Conservation (phyloP, 2,113 vertebrate genomes). For the Rutilus rutilus region DNA sequence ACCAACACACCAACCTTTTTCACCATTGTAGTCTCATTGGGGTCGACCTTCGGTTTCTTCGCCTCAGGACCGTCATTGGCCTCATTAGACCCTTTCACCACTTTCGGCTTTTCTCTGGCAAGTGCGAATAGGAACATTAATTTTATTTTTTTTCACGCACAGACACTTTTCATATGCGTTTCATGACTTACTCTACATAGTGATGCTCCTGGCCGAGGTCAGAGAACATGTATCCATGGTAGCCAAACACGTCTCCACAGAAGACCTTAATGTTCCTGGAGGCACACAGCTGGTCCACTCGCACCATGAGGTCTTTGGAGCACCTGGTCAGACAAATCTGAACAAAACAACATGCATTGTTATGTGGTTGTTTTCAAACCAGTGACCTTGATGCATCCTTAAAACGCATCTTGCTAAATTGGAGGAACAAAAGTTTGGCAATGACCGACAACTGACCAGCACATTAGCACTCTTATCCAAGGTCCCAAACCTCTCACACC, state of each 20-base stretch:
- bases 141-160: not conserved
- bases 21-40: slow-evolving; percentile 86
- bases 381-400: not conserved
- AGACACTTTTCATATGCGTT: not conserved
- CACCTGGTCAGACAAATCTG: slow-evolving; percentile 93
- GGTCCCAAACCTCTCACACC: slow-evolving; percentile 54
- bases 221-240: slow-evolving; percentile 92
- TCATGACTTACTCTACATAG: slow-evolving; percentile 87
- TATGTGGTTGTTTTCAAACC: not conserved
- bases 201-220: slow-evolving; percentile 87
- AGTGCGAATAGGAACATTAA: not conserved
- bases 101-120: slow-evolving; percentile 87
- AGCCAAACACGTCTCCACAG: slow-evolving; percentile 88
- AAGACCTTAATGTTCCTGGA: slow-evolving; percentile 87
- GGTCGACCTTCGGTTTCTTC: slow-evolving; percentile 86
- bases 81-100: slow-evolving; percentile 74
- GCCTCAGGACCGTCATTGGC: slow-evolving; percentile 83
- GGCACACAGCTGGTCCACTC: slow-evolving; percentile 87
- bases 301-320: slow-evolving; percentile 84
- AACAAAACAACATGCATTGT: not conserved
- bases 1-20: slow-evolving; percentile 82
- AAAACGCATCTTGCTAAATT: slow-evolving; percentile 3
- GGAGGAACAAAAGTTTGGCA: slow-evolving; percentile 22
- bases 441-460: slow-evolving; percentile 40
- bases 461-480: slow-evolving; percentile 65